Conservation (phyloP, 2,888 invertebrate genomes). For the Eubasilissa splendida region DNA sequence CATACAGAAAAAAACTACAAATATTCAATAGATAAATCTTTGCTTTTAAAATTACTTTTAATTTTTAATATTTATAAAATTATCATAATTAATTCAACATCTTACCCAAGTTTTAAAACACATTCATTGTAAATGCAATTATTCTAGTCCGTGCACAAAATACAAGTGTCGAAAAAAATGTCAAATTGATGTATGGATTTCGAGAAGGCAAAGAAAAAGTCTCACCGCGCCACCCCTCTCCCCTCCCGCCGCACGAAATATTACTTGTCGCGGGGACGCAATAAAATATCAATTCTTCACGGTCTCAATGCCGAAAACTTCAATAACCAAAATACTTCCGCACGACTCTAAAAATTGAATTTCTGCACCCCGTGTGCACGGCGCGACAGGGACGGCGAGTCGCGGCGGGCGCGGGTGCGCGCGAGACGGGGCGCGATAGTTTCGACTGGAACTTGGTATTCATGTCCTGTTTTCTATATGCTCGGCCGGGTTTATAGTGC, state of each 20-base stretch:
- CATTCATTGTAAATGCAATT: no score
- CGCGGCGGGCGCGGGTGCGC: conserved; percentile 2
- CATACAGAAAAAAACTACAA: no score
- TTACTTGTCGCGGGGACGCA: conserved; percentile 36
- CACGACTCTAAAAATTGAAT: conserved; percentile 57
- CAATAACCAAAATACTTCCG: conserved; percentile 58
- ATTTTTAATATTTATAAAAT: no score
- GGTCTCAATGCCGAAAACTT: conserved; percentile 52
- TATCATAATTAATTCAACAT: no score
- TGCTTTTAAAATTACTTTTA: no score
- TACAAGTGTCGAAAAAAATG: conserved; percentile 15
- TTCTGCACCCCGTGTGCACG: conserved; percentile 50
- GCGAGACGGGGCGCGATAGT: conserved; percentile 32
- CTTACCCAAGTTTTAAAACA: no score
- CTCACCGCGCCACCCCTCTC: neutral
- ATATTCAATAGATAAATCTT: no score
- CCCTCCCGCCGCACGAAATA: conserved; percentile 27
- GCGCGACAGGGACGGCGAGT: conserved; percentile 24
- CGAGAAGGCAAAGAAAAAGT: neutral
- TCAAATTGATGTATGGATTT: conserved; percentile 24
- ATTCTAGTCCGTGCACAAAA: neutral
- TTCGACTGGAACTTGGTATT: conserved; percentile 53
- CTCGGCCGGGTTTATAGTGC: conserved; percentile 48
- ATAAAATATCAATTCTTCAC: conserved; percentile 57
- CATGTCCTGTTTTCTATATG: conserved; percentile 55